Base-by-base conservation (phyloP, 37 sponge, comb jelly and placozoan species). In the Oscarella lobularis region DNA sequence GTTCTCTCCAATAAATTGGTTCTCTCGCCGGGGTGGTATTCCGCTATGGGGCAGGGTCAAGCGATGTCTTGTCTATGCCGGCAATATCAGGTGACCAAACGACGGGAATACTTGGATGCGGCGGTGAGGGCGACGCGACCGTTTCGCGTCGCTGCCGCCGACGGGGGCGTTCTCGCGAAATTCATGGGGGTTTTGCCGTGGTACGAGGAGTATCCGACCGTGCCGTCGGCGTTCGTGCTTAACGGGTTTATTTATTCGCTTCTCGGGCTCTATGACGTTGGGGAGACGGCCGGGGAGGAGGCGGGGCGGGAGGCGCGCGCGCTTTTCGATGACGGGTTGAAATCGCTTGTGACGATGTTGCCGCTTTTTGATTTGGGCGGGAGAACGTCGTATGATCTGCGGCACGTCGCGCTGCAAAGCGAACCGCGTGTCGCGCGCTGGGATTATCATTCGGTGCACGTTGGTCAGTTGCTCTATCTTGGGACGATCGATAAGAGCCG, bases 1-100 rank as follows among this genome's bases (percentile, higher is more conserved):
- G 29, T 14, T 60, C 9, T 74, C n/a, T 9, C 9, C 4, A 0
- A 29, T 39, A 39, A 14, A 60, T 6, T 74, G 65, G 9, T 27
- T 29, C 66, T 74, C 6, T 5, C 9, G 66, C 75, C 75, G n/a
- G 75, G 75, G 4, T 74, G 75, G 75, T 34, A 35, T 5, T 74
- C 75, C 9, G 75, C 75, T 31, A 74, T 74, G 75, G 75, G 6
- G 9, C 75, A 74, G 54, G 75, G 75, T 29, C 75, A 74, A 74
- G 75, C 75, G 20, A 74, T 74, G 75, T 74, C 75, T 30, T 14
- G 6, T 5, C 65, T 74, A 66, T 5, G 6, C 5, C 9, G 75
- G 4, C 30, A 14, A 27, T 74, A 66, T 34, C 6, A 5, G 6
- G 20, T 5, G 31, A 74, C 75, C 29, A 39, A 39, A 34, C 27